Conservation (phyloP, 2,888 invertebrate species). For the Bembecia ichneumoniformis region DNA sequence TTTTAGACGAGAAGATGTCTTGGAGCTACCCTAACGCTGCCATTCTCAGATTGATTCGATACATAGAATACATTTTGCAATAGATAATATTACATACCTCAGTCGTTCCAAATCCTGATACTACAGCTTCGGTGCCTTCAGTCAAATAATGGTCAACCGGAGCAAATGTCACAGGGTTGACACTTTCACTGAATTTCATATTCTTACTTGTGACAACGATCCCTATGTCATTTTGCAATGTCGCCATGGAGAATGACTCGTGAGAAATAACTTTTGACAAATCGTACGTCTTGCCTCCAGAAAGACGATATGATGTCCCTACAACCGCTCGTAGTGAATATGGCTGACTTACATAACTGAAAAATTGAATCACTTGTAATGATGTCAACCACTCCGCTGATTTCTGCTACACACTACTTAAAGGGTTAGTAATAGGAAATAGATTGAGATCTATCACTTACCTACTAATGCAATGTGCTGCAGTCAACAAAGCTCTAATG, state of each 20-base stretch:
- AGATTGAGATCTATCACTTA: conserved; percentile 18
- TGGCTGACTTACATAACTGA: conserved; percentile 13
- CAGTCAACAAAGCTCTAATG: conserved; percentile 38
- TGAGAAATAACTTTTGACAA: conserved; percentile 35
- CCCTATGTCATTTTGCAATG: conserved; percentile 50
- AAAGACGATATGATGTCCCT: conserved; percentile 36
- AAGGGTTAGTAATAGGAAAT: too few species aligned
- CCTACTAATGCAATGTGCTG: conserved; percentile 52
- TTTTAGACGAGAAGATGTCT: too few species aligned
- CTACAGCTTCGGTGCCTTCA: conserved; percentile 42
- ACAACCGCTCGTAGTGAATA: conserved; percentile 33
- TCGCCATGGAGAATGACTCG: conserved; percentile 29
- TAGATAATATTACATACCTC: conserved; percentile 16
- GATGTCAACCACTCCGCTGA: too few species aligned
- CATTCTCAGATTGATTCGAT: too few species aligned
- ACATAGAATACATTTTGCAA: too few species aligned
- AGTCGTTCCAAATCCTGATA: conserved; percentile 54
- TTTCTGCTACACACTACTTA: too few species aligned
- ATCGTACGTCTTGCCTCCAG: conserved; percentile 42
- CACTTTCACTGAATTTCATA: conserved; percentile 31
- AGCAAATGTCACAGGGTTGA: conserved; percentile 35
- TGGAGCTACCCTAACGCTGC: too few species aligned
- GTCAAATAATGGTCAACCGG: conserved; percentile 23
- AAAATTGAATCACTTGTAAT: too few species aligned
- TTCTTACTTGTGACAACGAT: conserved; percentile 30